These are phyloP conservation scores for Hipposideros larvatus DNA, from an alignment of 2,797 vertebrate species.

Conservation along the genomic window DNA sequence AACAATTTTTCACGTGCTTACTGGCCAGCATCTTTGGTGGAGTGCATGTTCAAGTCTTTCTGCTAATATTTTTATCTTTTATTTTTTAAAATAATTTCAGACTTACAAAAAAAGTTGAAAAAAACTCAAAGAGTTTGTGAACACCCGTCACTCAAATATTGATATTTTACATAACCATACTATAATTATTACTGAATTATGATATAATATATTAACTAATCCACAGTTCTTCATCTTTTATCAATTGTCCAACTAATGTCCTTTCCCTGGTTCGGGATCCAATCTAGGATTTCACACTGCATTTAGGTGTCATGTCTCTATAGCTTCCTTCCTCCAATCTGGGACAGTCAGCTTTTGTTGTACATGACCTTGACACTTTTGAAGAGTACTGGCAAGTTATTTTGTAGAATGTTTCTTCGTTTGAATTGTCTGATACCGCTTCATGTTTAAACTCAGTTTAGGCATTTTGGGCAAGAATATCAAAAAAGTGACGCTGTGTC, in stretches of 20 bases:
- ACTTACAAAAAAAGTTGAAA: background rate
- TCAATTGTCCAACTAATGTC: background rate
- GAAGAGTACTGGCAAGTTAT: background rate
- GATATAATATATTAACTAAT: background rate
- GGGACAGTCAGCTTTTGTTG: background rate
- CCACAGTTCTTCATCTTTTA: background rate
- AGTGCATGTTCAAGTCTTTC: background rate
- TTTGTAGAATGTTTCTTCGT: background rate
- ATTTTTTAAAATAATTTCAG: constrained; percentile 29
- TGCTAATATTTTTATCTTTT: background rate
- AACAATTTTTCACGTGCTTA: background rate
- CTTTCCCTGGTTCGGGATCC: background rate
- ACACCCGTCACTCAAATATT: background rate
- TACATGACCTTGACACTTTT: background rate
- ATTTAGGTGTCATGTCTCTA: background rate
- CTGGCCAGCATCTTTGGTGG: background rate
- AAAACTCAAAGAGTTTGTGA: background rate
- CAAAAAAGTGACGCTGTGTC: background rate
- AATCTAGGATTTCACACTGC: background rate
- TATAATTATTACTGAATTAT: background rate
- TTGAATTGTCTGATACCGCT: background rate
- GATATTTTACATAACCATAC: background rate
- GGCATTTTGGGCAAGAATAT: background rate
- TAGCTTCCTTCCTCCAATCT: background rate
- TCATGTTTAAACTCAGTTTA: background rate